Base-by-base conservation (phyloP, 2,113 vertebrate genomes). In the Leptobrachium leishanense region DNA sequence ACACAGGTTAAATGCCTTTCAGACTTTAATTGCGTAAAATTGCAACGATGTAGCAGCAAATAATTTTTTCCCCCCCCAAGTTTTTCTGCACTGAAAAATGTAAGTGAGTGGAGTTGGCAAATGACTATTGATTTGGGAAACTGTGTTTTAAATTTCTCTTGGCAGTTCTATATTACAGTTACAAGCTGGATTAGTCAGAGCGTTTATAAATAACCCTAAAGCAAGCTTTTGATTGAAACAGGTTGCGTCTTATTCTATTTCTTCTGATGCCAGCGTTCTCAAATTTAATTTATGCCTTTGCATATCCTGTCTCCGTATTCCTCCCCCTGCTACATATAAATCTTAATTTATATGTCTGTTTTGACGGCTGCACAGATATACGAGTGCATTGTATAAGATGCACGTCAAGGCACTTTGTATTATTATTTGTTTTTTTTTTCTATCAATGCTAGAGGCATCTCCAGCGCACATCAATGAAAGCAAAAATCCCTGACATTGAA, bases 91-190 rank as follows among this genome's bases (percentile, higher is more conserved):
- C 86, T 75, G 84, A 78, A 89, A 86, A 85, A 88, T 82, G 76
- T 83, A 82, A 92, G 86, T 83, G 88, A 90, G 85, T 90, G 82
- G 89, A 83, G 87, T 86, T 89, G 88, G 88, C 84, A 90, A 92
- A 89, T 90, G 86, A 87, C 88, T 90, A 87, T 92, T 90, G 91
- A 91, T 91, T 83, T 86, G 77, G 82, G 88, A 84, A 87, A 85
- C 84, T 83, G 85, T 86, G 88, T 88, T 83, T 83, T 91, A 89
- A 91, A 88, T 79, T 83, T 87, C 89, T 87, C 88, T 84, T 87
- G 85, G 86, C 88, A 90, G 87, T 84, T 85, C 82, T 85, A 68
- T 88, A 68, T 85, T 89, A 82, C 85, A 82, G 82, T 91, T 89
- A 89, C 83, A 85, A 86, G 88, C 88, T 81, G 84, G 80, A 88